Conservation (phyloP, 2,113 vertebrate species). For the Trogon melanurus region DNA sequence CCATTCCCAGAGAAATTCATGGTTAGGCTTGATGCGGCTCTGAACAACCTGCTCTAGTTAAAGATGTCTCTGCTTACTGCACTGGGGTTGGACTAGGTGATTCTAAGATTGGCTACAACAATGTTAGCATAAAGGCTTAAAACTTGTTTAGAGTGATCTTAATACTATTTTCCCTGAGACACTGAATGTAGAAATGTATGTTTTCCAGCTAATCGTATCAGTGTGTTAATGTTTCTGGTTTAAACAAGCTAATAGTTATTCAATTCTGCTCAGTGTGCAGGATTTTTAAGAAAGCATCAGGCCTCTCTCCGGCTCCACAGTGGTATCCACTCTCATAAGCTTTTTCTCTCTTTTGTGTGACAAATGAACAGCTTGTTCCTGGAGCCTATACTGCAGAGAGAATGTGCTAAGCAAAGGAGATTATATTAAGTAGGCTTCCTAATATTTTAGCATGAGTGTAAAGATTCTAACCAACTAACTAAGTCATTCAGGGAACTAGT, state of each 20-base stretch:
- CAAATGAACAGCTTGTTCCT: neutral
- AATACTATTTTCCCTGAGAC: neutral
- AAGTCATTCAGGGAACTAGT: neutral
- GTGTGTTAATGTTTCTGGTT: neutral
- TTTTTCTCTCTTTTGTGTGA: neutral
- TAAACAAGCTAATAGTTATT: neutral
- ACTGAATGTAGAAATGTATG: neutral
- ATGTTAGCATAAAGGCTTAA: neutral
- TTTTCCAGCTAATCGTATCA: neutral
- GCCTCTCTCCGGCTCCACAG: neutral
- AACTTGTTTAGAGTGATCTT: neutral
- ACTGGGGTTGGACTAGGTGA: no score
- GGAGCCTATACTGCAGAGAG: neutral
- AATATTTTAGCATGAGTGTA: neutral
- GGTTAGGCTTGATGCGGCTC: no score
- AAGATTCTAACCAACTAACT: neutral
- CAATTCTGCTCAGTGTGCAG: neutral
- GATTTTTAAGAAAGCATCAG: neutral
- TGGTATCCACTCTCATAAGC: neutral
- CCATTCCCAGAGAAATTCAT: no score
- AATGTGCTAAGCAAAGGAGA: neutral
- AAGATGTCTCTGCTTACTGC: no score
- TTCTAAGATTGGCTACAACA: neutral
- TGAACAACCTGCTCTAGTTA: no score
- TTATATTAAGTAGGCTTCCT: neutral